A percentile compares a stretch with the other conserved stretches of the same genome.
Conservation (phyloP, 2,113 vertebrate species). For the Psephotus haematonotus region DNA sequence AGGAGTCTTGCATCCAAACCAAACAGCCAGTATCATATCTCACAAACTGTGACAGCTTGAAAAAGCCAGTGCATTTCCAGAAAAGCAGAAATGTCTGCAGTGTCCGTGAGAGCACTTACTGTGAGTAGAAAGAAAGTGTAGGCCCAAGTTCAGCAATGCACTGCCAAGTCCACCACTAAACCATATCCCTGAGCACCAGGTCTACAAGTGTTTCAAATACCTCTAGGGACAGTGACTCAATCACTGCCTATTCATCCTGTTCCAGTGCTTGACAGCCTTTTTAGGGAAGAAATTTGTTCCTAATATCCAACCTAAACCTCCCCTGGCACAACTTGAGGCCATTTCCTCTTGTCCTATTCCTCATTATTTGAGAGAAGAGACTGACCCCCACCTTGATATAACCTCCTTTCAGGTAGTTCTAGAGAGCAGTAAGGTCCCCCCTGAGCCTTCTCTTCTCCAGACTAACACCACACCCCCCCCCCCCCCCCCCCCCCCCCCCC, state of each 20-base stretch:
- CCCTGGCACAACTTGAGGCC: background rate
- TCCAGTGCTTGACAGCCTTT: background rate
- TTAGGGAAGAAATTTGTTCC: background rate
- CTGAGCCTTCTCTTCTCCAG: background rate
- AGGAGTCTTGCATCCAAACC: background rate
- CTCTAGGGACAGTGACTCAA: background rate
- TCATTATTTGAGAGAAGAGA: background rate
- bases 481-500: too few species aligned
- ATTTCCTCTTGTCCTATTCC: background rate
- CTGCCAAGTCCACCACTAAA: background rate
- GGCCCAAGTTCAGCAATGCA: background rate
- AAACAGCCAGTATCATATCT: background rate
- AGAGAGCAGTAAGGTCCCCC: background rate
- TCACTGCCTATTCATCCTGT: background rate
- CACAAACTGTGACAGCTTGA: background rate
- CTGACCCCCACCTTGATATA: background rate
- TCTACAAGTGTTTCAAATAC: accelerated
- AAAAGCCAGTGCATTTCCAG: background rate
- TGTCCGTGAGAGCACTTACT: background rate
- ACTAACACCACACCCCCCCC: background rate
- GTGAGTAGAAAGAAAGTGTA: background rate
- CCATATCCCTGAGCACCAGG: background rate
- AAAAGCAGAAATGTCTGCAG: background rate
- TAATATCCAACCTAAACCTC: background rate
- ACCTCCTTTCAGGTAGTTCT: background rate